Conservation (phyloP, 2,113 vertebrate species). For the Corynorhinus townsendii region DNA sequence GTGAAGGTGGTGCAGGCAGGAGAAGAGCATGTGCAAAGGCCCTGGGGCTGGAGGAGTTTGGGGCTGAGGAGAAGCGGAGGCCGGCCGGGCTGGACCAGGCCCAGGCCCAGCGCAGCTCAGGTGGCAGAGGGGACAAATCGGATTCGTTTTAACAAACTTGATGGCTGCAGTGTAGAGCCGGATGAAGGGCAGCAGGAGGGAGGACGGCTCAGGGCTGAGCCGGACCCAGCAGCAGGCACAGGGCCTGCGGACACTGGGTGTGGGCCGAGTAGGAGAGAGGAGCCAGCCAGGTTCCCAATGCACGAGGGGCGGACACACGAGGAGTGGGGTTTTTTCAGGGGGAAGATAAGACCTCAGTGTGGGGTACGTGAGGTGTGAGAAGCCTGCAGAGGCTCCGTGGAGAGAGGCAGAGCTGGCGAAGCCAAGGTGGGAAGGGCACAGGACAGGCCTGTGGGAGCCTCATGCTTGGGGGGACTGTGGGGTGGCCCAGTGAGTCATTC, state of each 20-base stretch:
- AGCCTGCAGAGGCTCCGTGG: background rate
- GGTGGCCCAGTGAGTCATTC: background rate
- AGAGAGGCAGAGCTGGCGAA: background rate
- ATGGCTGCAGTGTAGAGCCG: no score
- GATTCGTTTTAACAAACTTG: background rate
- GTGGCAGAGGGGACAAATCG: background rate
- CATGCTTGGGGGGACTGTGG: accelerated
- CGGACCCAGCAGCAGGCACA: background rate
- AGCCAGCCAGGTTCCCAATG: background rate
- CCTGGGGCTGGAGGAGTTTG: background rate
- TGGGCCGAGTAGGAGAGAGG: background rate
- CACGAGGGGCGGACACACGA: no score
- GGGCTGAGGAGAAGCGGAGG: background rate
- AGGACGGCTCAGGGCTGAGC: background rate
- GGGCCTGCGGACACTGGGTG: no score
- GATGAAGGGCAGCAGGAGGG: background rate
- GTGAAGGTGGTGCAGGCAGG: no score
- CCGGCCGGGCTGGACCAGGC: accelerated
- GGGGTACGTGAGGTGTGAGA: background rate
- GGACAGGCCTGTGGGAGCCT: background rate
- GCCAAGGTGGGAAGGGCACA: accelerated
- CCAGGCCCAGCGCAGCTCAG: background rate
- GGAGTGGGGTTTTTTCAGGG: accelerated
- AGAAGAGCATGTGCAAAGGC: background rate
- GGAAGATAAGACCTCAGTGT: background rate